A percentile compares a stretch with the other conserved stretches of the same genome.
Conservation (phyloP, 2,888 invertebrate species). For the Hydraecia micacea region DNA sequence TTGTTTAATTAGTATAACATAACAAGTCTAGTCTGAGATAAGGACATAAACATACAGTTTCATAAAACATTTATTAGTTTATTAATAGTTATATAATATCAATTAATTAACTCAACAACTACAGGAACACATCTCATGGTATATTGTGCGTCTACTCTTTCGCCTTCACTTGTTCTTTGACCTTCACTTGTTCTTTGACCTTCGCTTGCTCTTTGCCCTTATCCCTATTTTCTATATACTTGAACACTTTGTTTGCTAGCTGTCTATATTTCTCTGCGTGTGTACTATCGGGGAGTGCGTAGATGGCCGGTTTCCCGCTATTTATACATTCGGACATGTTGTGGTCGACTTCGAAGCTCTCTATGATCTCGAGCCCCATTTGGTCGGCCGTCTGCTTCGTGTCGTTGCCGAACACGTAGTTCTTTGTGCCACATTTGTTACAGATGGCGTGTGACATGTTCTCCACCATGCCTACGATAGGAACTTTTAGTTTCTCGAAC, state of each 20-base stretch:
- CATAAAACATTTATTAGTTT: constrained; percentile 77
- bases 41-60: constrained; percentile 69
- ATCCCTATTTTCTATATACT: constrained; percentile 83
- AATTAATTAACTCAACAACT: constrained; percentile 57
- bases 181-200: constrained; percentile 67
- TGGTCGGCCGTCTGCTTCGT: constrained; percentile 91
- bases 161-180: constrained; percentile 74
- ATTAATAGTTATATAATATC: constrained; percentile 69
- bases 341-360: constrained; percentile 93
- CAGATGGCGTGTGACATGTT: constrained; percentile 97
- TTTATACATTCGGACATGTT: constrained; percentile 93
- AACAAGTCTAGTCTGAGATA: constrained; percentile 18
- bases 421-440: constrained; percentile 93
- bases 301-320: constrained; percentile 93
- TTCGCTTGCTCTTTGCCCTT: constrained; percentile 77
- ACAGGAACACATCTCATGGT: constrained; percentile 65
- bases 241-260: constrained; percentile 86
- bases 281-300: constrained; percentile 91
- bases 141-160: constrained; percentile 73
- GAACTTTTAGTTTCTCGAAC: constrained; percentile 95
- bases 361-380: constrained; percentile 92
- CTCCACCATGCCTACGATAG: constrained; percentile 96
- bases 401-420: constrained; percentile 93
- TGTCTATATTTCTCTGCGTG: constrained; percentile 87
- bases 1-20: constrained; percentile 17